Evolutionary conservation across 2,797 vertebrate species (phyloP), one percentile per base, ranked within the genome.

Genomic region (Rhinogobio ventralis): DNA sequence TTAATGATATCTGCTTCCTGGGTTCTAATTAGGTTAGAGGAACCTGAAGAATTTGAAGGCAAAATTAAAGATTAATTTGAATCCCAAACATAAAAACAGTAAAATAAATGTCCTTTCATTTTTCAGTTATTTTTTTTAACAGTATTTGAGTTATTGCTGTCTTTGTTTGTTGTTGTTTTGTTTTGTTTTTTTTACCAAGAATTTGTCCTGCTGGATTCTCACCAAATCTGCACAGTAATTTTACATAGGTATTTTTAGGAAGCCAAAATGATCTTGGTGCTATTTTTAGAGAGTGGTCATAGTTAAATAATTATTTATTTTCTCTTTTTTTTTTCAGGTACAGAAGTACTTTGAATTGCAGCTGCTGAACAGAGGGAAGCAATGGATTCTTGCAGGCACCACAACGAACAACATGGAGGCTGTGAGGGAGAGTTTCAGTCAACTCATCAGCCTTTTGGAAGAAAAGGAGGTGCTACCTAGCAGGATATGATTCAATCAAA

Each of bases 341-440:
- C 98, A 97, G 94, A 99, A 98, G 89, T 98, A 97, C 91, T 98
- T 99, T 90, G 98, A 99, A 95, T 95, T 99, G 93, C 98, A 99
- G 93, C 98, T 97, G 2, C 95, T 98, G 92, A 97, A 97, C 78
- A 93, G 96, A 86, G 97, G 97, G 79, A 99, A 99, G 90, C 96
- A 96, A 89, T 99, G 97, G 98, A 97, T 99, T 91, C 95, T 99
- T 89, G 97, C 98, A 81, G 96, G 97, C 73, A 97, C 96, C 92
- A 94, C 95, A 33, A 93, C 96, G 81, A 97, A 97, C 91, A 95
- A 98, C 93, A 93, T 96, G 95, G 96, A 97, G 45, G 95, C 95
- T 1, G 95, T 98, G 94, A 98, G 96, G 93, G 97, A 98, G 92
- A 97, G 96, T 94, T 99, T 99, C 88, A 92, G 92, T 81, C 96